Evolutionary conservation across 2,113 vertebrate genomes (phyloP).

Genomic region (Otocyon megalotis): DNA sequence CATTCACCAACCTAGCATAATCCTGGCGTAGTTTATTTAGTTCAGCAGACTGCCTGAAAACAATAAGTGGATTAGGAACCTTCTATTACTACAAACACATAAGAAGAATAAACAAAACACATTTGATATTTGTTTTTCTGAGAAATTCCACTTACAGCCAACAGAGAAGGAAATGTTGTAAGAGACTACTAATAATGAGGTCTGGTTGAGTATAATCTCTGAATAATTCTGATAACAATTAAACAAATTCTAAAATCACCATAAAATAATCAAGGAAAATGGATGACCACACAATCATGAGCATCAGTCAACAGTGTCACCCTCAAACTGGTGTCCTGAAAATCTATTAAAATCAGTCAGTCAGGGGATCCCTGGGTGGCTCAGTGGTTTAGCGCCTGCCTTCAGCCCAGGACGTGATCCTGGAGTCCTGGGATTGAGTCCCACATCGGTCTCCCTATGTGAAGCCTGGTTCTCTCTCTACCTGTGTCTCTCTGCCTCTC

Average conservation of each 20-base stretch:
- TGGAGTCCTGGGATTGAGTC: too few relatives aligned
- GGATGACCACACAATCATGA: background rate
- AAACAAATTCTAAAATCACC: conserved; percentile 53
- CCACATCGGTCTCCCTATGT: too few relatives aligned
- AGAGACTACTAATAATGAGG: background rate
- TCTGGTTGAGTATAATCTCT: background rate
- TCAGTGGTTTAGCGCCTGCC: too few relatives aligned
- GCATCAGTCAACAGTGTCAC: background rate
- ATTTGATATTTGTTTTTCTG: background rate
- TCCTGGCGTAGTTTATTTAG: conserved; percentile 96
- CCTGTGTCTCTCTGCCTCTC: too few relatives aligned
- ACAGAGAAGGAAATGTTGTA: conserved; percentile 22
- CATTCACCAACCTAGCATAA: conserved; percentile 93
- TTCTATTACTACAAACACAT: conserved; percentile 8
- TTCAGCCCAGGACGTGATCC: too few relatives aligned
- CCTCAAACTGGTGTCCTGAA: background rate
- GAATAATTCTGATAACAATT: conserved; percentile 13
- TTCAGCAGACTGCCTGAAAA: conserved; percentile 94
- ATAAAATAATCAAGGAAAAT: conserved; percentile 55
- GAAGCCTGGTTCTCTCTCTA: too few relatives aligned
- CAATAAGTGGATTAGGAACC: conserved; percentile 67
- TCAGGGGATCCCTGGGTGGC: background rate
- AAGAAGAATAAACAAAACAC: conserved; percentile 14
- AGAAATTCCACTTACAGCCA: background rate
- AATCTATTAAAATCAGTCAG: conserved; percentile 8